phyloP scores from a whole-genome alignment of 2,797 vertebrate species.

The Pipistrellus kuhlii region DNA sequence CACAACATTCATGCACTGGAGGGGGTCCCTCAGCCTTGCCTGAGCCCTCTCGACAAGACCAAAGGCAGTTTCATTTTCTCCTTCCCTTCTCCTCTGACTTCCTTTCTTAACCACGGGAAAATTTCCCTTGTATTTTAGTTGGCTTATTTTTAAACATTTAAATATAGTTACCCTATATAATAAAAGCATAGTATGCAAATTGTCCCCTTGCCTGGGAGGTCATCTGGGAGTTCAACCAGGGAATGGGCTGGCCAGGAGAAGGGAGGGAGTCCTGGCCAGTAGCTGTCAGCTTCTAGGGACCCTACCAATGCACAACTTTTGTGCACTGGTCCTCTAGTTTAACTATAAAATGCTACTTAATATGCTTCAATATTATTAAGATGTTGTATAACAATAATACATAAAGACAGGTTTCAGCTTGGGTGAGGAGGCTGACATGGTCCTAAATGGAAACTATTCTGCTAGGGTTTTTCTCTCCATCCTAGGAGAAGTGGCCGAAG shows the following conservation, averaged over 20 bases:
- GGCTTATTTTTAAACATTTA: constrained; percentile 2
- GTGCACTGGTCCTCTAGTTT: neutral
- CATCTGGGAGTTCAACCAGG: too few relatives aligned
- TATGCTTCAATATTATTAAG: neutral
- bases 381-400: neutral
- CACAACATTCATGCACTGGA: too few relatives aligned
- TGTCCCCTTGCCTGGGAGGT: too few relatives aligned
- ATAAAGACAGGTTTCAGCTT: neutral
- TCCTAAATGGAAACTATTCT: neutral
- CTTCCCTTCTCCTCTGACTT: neutral
- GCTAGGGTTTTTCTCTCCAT: neutral
- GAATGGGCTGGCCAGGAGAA: too few relatives aligned
- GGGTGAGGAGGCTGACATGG: neutral
- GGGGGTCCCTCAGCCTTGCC: too few relatives aligned
- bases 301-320: too few relatives aligned
- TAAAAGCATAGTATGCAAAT: too few relatives aligned
- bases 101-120: neutral
- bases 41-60: neutral
- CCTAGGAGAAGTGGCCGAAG: neutral
- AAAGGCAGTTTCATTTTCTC: neutral
- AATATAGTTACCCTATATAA: neutral
- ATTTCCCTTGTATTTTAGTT: neutral
- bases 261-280: too few relatives aligned
- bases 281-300: too few relatives aligned
- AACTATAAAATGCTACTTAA: neutral